Evolutionary conservation across 2,888 invertebrate species (phyloP).

Genomic region (Nebria salina): DNA sequence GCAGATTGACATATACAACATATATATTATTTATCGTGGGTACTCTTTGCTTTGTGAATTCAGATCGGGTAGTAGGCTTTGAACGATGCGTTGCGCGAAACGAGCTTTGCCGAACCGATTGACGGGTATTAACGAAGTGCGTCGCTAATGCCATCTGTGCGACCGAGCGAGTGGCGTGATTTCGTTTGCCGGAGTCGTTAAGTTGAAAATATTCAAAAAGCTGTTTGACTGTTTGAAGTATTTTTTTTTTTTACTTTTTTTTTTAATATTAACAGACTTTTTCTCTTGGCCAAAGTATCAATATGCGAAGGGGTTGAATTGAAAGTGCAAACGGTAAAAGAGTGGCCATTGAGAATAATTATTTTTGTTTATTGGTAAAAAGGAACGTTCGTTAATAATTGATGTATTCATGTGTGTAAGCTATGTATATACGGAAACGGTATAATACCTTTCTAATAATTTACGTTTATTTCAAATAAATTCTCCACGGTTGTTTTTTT

Average conservation of each 20-base stretch:
- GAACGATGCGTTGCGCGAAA: background rate
- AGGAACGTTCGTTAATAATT: background rate
- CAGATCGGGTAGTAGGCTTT: slow-evolving; percentile 2
- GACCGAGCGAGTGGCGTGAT: slow-evolving; percentile 11
- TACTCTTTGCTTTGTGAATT: slow-evolving; percentile 24
- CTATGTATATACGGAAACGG: background rate
- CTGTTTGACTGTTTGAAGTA: background rate
- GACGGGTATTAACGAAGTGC: background rate
- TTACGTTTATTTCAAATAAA: background rate
- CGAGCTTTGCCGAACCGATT: background rate
- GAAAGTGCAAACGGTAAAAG: background rate
- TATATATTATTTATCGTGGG: slow-evolving; percentile 35
- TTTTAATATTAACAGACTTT: no score
- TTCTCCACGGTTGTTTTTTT: background rate
- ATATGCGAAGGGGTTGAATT: background rate
- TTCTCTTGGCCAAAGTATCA: background rate
- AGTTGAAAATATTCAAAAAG: slow-evolving; percentile 3
- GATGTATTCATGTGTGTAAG: background rate
- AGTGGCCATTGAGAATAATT: background rate
- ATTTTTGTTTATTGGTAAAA: background rate
- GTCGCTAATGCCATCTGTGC: slow-evolving; percentile 8
- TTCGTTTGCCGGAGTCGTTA: background rate
- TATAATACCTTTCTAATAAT: no score
- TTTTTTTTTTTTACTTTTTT: background rate
- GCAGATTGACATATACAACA: slow-evolving; percentile 31